A percentile compares a stretch with the other conserved stretches of the same genome.
Evolutionary conservation across 2,888 invertebrate genomes (phyloP).

Genomic region (Spilosoma lubricipeda): DNA sequence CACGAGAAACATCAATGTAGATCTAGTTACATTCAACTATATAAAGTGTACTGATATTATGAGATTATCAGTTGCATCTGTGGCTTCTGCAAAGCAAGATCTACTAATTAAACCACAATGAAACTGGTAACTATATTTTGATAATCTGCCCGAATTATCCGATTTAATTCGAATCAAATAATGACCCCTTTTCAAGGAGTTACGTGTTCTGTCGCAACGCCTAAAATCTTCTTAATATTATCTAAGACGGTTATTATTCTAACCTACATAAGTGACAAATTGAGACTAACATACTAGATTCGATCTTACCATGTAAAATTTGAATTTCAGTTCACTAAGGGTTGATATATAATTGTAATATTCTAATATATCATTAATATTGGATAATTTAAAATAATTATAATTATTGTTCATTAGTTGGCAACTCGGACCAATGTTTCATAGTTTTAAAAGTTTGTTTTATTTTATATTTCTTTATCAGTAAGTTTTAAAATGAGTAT

Average conservation of each 20-base stretch:
- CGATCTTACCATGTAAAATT: not conserved
- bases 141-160: not conserved
- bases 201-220: not conserved
- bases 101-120: constrained; percentile 56
- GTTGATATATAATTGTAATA: not conserved
- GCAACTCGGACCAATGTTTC: no score
- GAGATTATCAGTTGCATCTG: constrained; percentile 72
- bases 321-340: not conserved
- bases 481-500: not conserved
- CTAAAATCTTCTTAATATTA: not conserved
- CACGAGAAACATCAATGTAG: constrained; percentile 71
- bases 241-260: not conserved
- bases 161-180: not conserved
- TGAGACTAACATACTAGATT: not conserved
- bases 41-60: constrained; percentile 71
- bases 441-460: not conserved
- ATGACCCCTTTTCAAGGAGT: not conserved
- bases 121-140: constrained; percentile 65
- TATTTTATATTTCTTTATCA: not conserved
- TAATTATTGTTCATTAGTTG: no score
- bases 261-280: not conserved
- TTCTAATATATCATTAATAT: not conserved
- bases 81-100: constrained; percentile 58
- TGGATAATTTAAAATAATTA: no score
- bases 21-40: constrained; percentile 72